A percentile compares a stretch with the other conserved stretches of the same genome.
Conservation (phyloP, 2,888 invertebrate species). For the Xestia sexstrigata region DNA sequence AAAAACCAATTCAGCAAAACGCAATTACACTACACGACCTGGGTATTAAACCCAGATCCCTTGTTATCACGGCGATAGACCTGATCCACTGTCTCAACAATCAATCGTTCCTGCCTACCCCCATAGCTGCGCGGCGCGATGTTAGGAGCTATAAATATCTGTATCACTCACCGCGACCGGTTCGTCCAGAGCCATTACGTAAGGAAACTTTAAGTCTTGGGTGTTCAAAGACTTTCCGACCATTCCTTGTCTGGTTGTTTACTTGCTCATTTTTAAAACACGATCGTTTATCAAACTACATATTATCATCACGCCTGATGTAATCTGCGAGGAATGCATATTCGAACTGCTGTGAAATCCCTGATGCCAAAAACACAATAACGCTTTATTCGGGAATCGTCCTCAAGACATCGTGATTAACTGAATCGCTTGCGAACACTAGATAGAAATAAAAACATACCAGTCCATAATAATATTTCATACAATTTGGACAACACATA, state of each 20-base stretch:
- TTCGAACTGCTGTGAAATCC: not conserved
- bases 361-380: not conserved
- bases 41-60: not conserved
- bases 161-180: constrained; percentile 25
- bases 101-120: not conserved
- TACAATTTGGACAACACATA: not conserved
- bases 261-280: not conserved
- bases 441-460: not conserved
- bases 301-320: too few relatives aligned
- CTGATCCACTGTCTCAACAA: too few relatives aligned
- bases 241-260: not conserved
- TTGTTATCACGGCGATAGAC: not conserved
- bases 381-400: not conserved
- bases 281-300: too few relatives aligned
- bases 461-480: not conserved
- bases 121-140: not conserved
- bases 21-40: too few relatives aligned
- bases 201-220: constrained; percentile 12
- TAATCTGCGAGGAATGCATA: too few relatives aligned
- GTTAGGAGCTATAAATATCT: not conserved
- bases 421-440: not conserved
- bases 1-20: too few relatives aligned
- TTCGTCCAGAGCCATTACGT: constrained; percentile 12
- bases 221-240: not conserved
- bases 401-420: not conserved